Base-by-base conservation (phyloP, 2,888 invertebrate genomes). In the Meghimatium bilineatum region DNA sequence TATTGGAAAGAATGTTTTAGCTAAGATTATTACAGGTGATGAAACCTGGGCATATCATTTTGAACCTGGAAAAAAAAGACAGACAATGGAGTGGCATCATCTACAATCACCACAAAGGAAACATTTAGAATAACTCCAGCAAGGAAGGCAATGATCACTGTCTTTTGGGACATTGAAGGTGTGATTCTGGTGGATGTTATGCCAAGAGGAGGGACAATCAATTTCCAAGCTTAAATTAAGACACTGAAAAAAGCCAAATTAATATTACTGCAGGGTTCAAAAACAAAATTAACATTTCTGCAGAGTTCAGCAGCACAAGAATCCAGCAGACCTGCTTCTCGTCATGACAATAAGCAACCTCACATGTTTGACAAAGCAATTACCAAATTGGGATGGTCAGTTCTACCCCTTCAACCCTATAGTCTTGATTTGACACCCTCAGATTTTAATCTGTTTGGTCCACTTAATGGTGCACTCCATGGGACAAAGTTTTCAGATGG, bases 31-130 rank as follows among this genome's bases (percentile, higher is more conserved):
- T 71, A 23, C 71, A 71, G 71, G 71, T 23, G 71, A 71, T 0
- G 71, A 71, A 71, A 71, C 71, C 44, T 72, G 44, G n/a, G n/a
- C 44, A 72, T 44, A 72, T n/a, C 44, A 72, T 72, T 72, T 72
- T 44, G 44, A 72, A 72, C 72, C 8, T 72, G 72, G n/a, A 72
- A 44, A 44, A n/a, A 72, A 72, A 72, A 72, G 44, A 44, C 72
- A 72, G n/a, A 44, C 72, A 72, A 44, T 26, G 44, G 44, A 44
- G 44, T 72, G 44, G 72, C 72, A 44, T 72, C 72, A 72, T 49
- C 44, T n/a, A n/a, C 44, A 72, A 26, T 72, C 38, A 72, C 72
- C 38, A 72, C 44, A 26, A 72, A 72, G 44, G 5, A 38, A 44
- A 29, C 14, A n/a, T 72, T n/a, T 12, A 72, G 12, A 23, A 69